A percentile compares a stretch with the other conserved stretches of the same genome.
Evolutionary conservation across 2,113 vertebrate genomes (phyloP).

Genomic region (Pedetes capensis): DNA sequence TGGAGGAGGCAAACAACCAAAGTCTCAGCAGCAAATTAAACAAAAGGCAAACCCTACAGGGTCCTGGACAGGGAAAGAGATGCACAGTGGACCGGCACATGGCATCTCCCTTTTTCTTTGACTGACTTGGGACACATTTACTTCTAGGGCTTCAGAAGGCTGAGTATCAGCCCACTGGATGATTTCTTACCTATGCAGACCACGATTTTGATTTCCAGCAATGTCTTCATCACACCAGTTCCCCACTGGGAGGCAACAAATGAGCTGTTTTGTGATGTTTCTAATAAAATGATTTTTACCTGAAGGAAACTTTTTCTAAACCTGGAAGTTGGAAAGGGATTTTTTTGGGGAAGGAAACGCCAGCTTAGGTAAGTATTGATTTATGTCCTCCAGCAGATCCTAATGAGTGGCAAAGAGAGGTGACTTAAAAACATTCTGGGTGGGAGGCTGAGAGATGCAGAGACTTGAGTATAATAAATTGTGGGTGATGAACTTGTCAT

Average conservation of each 20-base stretch:
- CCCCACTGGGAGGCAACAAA: neutral
- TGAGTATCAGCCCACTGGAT: neutral
- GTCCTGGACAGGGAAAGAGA: neutral
- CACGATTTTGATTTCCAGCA: neutral
- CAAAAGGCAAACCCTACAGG: neutral
- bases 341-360: conserved; percentile 30
- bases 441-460: neutral
- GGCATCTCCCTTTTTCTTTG: neutral
- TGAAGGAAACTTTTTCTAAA: conserved; percentile 31
- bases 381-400: neutral
- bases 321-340: conserved; percentile 6
- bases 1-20: neutral
- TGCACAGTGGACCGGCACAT: rapidly evolving
- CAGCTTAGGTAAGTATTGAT: conserved; percentile 36
- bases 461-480: neutral
- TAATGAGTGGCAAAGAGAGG: neutral
- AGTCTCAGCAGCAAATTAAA: neutral
- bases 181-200: neutral
- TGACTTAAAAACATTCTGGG: neutral
- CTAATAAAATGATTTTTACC: conserved; percentile 30
- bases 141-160: neutral
- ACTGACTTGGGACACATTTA: neutral
- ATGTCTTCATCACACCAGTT: neutral
- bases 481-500: neutral
- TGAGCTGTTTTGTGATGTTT: neutral